Percentiles rank a stretch among this genome's conserved stretches.
phyloP scores from a whole-genome alignment of 2,888 invertebrate species.

The Tiphia femorata region DNA sequence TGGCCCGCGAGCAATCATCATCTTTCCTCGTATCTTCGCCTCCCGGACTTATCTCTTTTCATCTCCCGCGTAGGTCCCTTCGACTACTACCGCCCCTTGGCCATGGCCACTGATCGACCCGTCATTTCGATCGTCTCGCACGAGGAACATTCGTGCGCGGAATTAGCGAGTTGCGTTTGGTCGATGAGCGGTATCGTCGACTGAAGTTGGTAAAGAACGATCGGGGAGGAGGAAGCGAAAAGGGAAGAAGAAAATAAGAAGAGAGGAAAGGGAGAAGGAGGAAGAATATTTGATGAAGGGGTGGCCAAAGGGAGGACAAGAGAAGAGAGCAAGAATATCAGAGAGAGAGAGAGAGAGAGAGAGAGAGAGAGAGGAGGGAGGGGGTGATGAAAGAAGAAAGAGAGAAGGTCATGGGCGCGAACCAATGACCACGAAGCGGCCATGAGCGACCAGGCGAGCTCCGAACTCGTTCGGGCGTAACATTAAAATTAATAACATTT shows the following conservation, averaged over 20 bases:
- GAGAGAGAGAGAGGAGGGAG: not conserved
- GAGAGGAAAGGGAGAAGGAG: not conserved
- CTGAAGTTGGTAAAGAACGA: too few relatives aligned
- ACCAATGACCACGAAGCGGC: not conserved
- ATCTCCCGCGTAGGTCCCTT: not conserved
- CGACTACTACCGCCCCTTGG: constrained; percentile 19
- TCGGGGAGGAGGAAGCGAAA: not conserved
- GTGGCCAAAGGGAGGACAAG: not conserved
- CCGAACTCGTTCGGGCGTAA: constrained; percentile 16
- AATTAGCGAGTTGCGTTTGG: constrained; percentile 19
- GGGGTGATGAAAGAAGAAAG: constrained; percentile 4
- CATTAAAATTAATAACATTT: constrained; percentile 60
- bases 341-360: not conserved
- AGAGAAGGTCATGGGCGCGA: constrained; percentile 6
- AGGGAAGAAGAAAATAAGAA: not conserved
- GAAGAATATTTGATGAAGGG: not conserved
- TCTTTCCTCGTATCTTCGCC: not conserved
- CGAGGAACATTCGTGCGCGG: too few relatives aligned
- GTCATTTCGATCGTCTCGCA: constrained; percentile 37
- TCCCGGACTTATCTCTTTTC: too few relatives aligned
- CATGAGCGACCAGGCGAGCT: not conserved
- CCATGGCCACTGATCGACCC: constrained; percentile 36
- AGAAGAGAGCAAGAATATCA: constrained; percentile 10
- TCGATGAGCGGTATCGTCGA: too few relatives aligned
- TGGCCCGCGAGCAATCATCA: too few relatives aligned